Percentiles rank a stretch among this genome's conserved stretches.
Evolutionary conservation across 2,113 vertebrate genomes (phyloP).

Genomic region (Orcinus orca): DNA sequence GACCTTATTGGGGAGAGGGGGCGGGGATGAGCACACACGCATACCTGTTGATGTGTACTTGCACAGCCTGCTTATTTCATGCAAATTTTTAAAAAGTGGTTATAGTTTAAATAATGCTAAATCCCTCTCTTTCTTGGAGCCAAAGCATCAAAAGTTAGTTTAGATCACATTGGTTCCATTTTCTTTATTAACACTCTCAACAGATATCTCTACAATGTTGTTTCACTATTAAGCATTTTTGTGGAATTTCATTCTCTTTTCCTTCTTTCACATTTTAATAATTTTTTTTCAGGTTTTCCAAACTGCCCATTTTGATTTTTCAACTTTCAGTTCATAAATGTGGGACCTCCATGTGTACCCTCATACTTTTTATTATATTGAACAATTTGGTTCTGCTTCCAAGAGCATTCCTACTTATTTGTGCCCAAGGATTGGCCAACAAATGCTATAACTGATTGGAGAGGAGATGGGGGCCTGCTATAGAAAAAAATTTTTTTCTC

Average conservation of each 20-base stretch:
- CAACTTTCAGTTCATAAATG: slow-evolving; percentile 60
- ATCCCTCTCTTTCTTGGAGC: not conserved
- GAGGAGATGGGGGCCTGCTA: not conserved
- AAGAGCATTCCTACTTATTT: slow-evolving; percentile 47
- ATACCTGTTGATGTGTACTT: not conserved
- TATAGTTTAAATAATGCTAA: not conserved
- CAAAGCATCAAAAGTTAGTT: not conserved
- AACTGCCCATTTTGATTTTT: slow-evolving; percentile 59
- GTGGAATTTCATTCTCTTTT: slow-evolving; percentile 8
- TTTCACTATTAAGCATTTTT: slow-evolving; percentile 35
- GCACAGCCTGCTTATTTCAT: not conserved
- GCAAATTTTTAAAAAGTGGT: not conserved
- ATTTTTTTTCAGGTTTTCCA: slow-evolving; percentile 53
- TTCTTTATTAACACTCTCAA: not conserved
- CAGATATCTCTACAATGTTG: not conserved
- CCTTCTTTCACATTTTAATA: slow-evolving; percentile 54
- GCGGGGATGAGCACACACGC: not conserved
- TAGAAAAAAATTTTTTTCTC: not conserved
- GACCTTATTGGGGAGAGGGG: not conserved
- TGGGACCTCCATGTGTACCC: slow-evolving; percentile 43
- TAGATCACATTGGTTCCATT: not conserved
- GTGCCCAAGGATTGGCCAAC: slow-evolving; percentile 39
- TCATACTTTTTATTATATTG: slow-evolving; percentile 66
- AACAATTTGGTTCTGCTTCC: slow-evolving; percentile 44
- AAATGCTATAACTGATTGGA: not conserved